Evolutionary conservation across 2,888 invertebrate genomes (phyloP), one percentile per base, ranked within the genome.

Genomic region (Chromoteleia sp.): DNA sequence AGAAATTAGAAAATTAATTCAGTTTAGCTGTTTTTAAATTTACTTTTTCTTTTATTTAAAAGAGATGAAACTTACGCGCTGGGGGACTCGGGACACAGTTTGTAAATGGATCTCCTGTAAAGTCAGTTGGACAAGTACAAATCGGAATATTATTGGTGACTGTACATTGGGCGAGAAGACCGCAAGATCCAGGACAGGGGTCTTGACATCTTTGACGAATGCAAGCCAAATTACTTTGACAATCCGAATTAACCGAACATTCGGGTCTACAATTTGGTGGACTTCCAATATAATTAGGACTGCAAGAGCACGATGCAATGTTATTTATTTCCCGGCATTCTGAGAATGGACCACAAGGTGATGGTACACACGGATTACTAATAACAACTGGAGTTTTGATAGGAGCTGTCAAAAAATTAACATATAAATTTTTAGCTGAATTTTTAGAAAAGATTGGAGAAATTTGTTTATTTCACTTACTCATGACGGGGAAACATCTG

Each of bases 291-390:
- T 91, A 92, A 82, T 89, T 91, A 6, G 91, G 85, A 25, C 89
- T 86, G 81, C 93, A 93, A 1, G 92, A 89, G 83, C 93, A 93
- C 4, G 92, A 90, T n/a, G 93, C 92, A 50, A 88, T 88, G n/a
- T 88, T 89, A 39, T 89, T 88, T 12, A 88, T 71, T 48, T 89
- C 90, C 70, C 90, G 89, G 80, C 93, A 93, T 50, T 91, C 87
- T 0, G 92, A 91, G 86, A 92, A 92, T 21, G 91, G 89, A 48
- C 93, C 93, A 87, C 95, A 95, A 0, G 95, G 95, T 3, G 94
- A 94, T 48, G 95, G 95, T 4, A 93, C 87, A 85, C 95, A 95
- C 5, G 96, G 96, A 89, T 96, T n/a, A 89, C 87, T 14, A 2
- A 7, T 36, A 17, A 12, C 19, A 95, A 86, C 85, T 83, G 77